Conservation (phyloP, 2,888 invertebrate species). For the Beris morrisii region DNA sequence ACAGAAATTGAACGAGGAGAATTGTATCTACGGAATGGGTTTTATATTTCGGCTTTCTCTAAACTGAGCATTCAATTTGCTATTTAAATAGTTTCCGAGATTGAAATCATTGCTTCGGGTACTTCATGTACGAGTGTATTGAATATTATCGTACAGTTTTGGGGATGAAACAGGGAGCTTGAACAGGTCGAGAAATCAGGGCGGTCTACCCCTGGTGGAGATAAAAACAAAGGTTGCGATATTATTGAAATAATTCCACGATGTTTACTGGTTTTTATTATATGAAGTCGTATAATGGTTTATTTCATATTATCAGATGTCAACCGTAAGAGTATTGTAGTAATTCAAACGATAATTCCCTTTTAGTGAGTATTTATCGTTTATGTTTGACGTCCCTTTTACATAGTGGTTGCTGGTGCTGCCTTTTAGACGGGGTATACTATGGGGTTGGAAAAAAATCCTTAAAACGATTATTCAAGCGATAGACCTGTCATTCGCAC, state of each 20-base stretch:
- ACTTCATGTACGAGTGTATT: conserved; percentile 1
- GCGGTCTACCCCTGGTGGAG: background rate
- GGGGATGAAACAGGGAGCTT: conserved; percentile 6
- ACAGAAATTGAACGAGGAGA: conserved; percentile 52
- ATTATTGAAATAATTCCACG: too few relatives aligned
- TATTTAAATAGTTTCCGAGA: conserved; percentile 29
- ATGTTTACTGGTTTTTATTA: too few relatives aligned
- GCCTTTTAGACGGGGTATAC: background rate
- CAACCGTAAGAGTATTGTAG: too few relatives aligned
- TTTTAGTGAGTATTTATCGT: conserved; percentile 22
- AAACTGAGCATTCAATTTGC: conserved; percentile 29
- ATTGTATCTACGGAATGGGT: conserved; percentile 27
- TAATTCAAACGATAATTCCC: too few relatives aligned
- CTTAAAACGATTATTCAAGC: conserved; percentile 35
- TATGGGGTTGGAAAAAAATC: background rate
- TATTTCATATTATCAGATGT: too few relatives aligned
- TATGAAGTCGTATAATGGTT: too few relatives aligned
- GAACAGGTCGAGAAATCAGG: too few relatives aligned
- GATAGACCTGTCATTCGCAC: conserved; percentile 36
- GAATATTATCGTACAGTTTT: conserved; percentile 5
- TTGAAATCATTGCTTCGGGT: conserved; percentile 29
- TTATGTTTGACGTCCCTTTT: conserved; percentile 25
- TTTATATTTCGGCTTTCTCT: conserved; percentile 21
- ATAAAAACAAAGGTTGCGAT: too few relatives aligned
- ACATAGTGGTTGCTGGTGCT: conserved; percentile 5